Conservation (phyloP, 2,888 invertebrate species). For the Aethes cnicana region DNA sequence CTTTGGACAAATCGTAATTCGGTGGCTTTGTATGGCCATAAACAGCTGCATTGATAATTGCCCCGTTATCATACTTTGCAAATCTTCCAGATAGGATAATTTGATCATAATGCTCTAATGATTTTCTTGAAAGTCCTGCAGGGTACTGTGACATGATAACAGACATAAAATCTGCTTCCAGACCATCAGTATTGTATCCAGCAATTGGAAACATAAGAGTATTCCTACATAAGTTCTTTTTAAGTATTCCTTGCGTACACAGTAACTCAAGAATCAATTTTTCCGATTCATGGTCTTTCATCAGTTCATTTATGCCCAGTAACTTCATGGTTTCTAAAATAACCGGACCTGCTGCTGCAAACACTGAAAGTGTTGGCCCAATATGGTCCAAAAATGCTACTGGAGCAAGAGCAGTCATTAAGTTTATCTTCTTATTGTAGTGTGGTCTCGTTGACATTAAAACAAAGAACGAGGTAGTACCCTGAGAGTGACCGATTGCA, state of each 20-base stretch:
- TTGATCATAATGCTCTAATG: conserved; percentile 8
- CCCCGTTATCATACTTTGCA: conserved; percentile 2
- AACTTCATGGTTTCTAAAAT: not conserved
- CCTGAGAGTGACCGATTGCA: conserved; percentile 11
- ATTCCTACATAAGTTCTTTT: not conserved
- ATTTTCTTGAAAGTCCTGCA: conserved; percentile 5
- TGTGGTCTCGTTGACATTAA: conserved; percentile 11
- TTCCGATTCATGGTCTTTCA: not conserved
- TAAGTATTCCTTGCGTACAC: not conserved
- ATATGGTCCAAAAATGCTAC: not conserved
- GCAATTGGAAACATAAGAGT: not conserved
- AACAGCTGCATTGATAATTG: not conserved
- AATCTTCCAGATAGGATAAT: conserved; percentile 5
- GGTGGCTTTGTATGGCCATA: not conserved
- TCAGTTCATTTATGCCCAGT: conserved; percentile 4
- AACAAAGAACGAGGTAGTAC: conserved; percentile 1
- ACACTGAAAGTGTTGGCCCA: not conserved
- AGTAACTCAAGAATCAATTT: conserved; percentile 1
- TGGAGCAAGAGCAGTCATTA: not conserved
- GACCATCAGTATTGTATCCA: conserved; percentile 4
- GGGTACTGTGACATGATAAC: not conserved
- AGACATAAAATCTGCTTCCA: conserved; percentile 9
- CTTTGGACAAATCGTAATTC: conserved; percentile 14
- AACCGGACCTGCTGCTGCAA: not conserved
- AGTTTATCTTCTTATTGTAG: conserved; percentile 10